These are phyloP conservation scores for Thalassoma bifasciatum DNA, from an alignment of 2,113 vertebrate genomes.

Conservation along the genomic window DNA sequence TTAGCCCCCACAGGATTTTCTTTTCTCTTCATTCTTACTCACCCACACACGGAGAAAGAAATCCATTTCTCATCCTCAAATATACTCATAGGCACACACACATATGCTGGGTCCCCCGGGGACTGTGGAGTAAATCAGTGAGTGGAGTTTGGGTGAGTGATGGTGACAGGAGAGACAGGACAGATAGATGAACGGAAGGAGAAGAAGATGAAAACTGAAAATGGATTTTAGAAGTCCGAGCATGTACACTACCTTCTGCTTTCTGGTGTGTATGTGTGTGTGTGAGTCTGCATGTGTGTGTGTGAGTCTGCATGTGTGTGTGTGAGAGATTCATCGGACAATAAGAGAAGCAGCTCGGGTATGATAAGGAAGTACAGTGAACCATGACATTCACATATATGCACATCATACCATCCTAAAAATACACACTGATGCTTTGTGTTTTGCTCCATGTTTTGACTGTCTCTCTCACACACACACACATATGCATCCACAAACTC, in stretches of 20 bases:
- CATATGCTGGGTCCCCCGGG: conserved; percentile 37
- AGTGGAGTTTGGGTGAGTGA: conserved; percentile 63
- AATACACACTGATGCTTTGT: neutral
- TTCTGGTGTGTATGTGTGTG: neutral
- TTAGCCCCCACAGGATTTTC: neutral
- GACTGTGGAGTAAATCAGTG: conserved; percentile 58
- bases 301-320: neutral
- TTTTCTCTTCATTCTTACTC: conserved; percentile 6
- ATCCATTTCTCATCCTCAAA: conserved; percentile 64
- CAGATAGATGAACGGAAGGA: conserved; percentile 68
- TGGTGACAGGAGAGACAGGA: conserved; percentile 71
- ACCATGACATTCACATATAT: neutral
- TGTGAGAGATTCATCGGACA: conserved; percentile 22
- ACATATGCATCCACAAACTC: neutral
- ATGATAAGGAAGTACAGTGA: conserved; percentile 18
- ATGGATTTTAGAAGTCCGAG: conserved; percentile 65
- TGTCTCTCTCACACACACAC: conserved; percentile 19
- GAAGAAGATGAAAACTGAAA: conserved; percentile 74
- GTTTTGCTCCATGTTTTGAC: neutral
- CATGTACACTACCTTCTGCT: conserved; percentile 51
- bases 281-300: neutral
- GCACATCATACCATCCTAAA: neutral
- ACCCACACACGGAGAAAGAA: neutral
- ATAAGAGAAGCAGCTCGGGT: neutral
- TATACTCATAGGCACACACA: conserved; percentile 41